A percentile compares a stretch with the other conserved stretches of the same genome.
These are phyloP conservation scores for Actinopyga echinites DNA, from an alignment of 53 echinoderm and acorn worm species.

Conservation along the genomic window DNA sequence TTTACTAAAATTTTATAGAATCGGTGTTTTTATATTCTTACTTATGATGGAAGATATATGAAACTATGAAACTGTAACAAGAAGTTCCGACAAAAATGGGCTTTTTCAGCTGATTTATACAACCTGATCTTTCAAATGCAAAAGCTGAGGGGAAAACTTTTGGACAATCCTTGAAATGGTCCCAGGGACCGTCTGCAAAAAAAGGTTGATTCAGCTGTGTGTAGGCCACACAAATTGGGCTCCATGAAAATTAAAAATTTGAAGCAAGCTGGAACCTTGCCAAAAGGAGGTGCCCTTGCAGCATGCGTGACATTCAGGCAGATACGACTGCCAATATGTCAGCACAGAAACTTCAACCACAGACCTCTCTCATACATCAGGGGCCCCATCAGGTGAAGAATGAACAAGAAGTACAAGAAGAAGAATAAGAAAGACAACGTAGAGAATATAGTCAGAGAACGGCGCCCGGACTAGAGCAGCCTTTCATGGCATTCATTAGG, in stretches of 20 bases:
- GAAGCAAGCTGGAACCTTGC: constrained; percentile 17
- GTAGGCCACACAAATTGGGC: neutral
- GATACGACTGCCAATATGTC: constrained; percentile 14
- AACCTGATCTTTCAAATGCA: too few relatives aligned
- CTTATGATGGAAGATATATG: too few relatives aligned
- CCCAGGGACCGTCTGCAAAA: constrained; percentile 21
- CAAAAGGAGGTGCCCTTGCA: constrained; percentile 38
- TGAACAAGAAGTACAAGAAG: neutral
- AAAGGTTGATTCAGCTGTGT: neutral
- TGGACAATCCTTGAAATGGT: neutral
- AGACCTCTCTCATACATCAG: constrained; percentile 7
- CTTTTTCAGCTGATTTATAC: too few relatives aligned
- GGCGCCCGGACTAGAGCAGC: too few relatives aligned
- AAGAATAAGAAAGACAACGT: neutral
- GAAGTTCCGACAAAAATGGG: too few relatives aligned
- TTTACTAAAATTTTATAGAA: too few relatives aligned
- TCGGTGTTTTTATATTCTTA: too few relatives aligned
- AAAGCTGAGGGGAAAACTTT: too few relatives aligned
- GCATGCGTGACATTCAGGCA: constrained; percentile 40
- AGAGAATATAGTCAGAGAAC: too few relatives aligned
- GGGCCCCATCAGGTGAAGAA: neutral
- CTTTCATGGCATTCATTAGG: constrained; percentile 5
- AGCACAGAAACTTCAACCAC: constrained; percentile 8
- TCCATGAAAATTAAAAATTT: constrained; percentile 18
- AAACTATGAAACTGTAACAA: too few relatives aligned